Percentiles rank a stretch among this genome's conserved stretches.
Conservation (phyloP, 2,888 invertebrate genomes). For the Leuctra nigra region DNA sequence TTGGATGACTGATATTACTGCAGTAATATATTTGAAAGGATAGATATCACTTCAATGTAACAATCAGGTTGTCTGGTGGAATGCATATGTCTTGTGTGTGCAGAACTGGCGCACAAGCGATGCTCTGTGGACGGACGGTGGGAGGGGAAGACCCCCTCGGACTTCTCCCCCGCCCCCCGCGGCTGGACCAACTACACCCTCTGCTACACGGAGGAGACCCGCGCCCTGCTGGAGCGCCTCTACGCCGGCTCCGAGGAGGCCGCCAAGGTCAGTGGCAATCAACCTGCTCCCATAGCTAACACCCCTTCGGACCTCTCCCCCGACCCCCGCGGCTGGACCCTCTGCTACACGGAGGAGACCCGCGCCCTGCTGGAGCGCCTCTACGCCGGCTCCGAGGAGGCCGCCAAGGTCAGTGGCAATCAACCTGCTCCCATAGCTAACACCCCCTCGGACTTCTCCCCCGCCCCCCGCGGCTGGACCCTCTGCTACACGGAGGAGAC, state of each 20-base stretch:
- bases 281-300: no score
- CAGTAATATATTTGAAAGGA: no score
- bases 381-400: constrained; percentile 46
- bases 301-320: constrained; percentile 29
- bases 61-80: no score
- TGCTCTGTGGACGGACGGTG: constrained; percentile 65
- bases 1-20: no score
- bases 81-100: no score
- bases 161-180: constrained; percentile 33
- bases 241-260: constrained; percentile 46
- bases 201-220: constrained; percentile 67
- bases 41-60: no score
- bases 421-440: no score
- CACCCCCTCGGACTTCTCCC: constrained; percentile 29
- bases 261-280: constrained; percentile 43
- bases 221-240: constrained; percentile 56
- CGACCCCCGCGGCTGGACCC: constrained; percentile 61
- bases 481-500: constrained; percentile 69
- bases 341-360: constrained; percentile 67
- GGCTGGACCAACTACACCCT: constrained; percentile 83
- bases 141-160: constrained; percentile 40
- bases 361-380: constrained; percentile 58
- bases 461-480: constrained; percentile 59
- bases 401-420: constrained; percentile 43
- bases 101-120: constrained; percentile 63